Conservation (phyloP, 2,888 invertebrate genomes). For the Drosophila gaucha region DNA sequence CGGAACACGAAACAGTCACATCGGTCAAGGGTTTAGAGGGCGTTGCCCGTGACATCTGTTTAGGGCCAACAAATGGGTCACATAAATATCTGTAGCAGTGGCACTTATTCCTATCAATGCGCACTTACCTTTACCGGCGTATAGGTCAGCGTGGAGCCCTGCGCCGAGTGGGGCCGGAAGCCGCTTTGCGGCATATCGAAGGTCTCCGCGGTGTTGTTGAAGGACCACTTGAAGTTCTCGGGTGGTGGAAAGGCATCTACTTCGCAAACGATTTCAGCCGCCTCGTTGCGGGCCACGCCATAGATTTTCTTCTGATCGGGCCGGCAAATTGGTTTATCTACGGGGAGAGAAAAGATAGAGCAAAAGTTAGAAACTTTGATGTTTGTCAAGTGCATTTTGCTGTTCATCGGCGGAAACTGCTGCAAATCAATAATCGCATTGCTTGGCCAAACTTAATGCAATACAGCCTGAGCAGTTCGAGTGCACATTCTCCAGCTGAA, state of each 20-base stretch:
- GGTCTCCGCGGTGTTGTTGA: constrained; percentile 94
- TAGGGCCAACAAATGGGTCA: constrained; percentile 40
- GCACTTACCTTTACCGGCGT: constrained; percentile 87
- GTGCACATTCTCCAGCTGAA: constrained; percentile 37
- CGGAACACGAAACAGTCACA: constrained; percentile 5
- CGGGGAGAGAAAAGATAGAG: constrained; percentile 47
- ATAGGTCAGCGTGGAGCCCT: constrained; percentile 89
- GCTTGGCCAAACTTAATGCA: constrained; percentile 58
- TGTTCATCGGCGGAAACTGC: constrained; percentile 55
- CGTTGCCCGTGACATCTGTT: background rate
- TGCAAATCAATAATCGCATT: constrained; percentile 75
- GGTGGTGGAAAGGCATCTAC: constrained; percentile 94
- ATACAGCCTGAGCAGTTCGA: constrained; percentile 43
- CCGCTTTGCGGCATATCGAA: constrained; percentile 90
- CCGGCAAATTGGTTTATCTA: constrained; percentile 94
- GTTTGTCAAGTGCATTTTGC: constrained; percentile 68
- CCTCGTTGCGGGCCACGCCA: constrained; percentile 93
- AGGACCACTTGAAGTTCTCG: constrained; percentile 93
- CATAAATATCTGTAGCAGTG: constrained; percentile 35
- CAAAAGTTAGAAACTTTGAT: constrained; percentile 52
- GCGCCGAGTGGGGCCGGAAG: constrained; percentile 86
- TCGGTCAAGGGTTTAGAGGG: background rate
- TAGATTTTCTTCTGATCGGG: constrained; percentile 91
- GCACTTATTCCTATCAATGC: background rate
- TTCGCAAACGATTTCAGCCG: constrained; percentile 91